A percentile compares a stretch with the other conserved stretches of the same genome.
Conservation (phyloP, 2,888 invertebrate genomes). For the Lochmaea capreae region DNA sequence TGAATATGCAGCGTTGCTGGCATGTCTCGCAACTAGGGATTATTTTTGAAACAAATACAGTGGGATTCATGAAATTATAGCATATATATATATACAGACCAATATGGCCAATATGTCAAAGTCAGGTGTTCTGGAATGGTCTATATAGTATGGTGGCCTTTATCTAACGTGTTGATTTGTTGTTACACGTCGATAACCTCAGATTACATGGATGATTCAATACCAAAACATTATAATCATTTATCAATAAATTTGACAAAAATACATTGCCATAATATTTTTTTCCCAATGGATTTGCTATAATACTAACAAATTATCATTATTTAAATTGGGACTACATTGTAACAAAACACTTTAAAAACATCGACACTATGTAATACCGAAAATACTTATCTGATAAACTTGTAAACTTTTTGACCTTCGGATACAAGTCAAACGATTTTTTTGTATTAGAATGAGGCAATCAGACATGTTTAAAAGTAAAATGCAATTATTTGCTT, state of each 20-base stretch:
- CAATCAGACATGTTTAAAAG: too few relatives aligned
- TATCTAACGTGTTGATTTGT: neutral
- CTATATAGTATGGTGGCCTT: neutral
- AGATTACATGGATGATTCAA: neutral
- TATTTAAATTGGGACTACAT: neutral
- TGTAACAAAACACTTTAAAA: neutral
- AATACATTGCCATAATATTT: neutral
- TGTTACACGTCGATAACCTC: neutral
- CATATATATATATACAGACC: too few relatives aligned
- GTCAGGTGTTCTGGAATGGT: too few relatives aligned
- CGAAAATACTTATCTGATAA: neutral
- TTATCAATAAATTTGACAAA: neutral
- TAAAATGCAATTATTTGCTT: too few relatives aligned
- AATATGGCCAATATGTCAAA: too few relatives aligned
- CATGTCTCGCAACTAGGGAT: too few relatives aligned
- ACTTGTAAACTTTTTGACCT: neutral
- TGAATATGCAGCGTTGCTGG: too few relatives aligned
- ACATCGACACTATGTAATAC: neutral
- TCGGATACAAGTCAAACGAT: neutral
- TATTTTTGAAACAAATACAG: too few relatives aligned
- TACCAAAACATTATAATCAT: neutral
- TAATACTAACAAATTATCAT: slow-evolving; percentile 2
- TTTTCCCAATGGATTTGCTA: neutral
- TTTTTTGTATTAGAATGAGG: neutral
- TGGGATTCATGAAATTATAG: too few relatives aligned